Evolutionary conservation across 2,113 vertebrate species (phyloP), one percentile per base, ranked within the genome.

Genomic region (Proteles cristata): DNA sequence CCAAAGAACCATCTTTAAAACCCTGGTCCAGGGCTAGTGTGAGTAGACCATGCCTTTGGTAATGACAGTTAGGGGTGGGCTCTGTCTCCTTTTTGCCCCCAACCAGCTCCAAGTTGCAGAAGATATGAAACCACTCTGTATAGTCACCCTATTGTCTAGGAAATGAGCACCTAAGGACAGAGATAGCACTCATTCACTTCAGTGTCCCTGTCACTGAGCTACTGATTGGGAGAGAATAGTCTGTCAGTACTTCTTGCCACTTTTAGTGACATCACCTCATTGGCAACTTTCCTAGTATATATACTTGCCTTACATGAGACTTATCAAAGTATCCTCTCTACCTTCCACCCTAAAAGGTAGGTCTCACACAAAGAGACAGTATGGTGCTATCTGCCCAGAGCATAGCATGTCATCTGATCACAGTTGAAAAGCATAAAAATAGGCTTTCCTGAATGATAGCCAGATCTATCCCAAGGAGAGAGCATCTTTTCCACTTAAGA

Each of bases 171-270:
- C 11, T 14, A 45, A 31, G 11, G 61, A 65, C 15, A 23, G 4
- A 17, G 82, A 25, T 31, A 28, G 35, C 7, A 15, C 10, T 7
- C 26, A 1, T 26, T 55, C 35, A 3, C 58, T 43, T 26, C 5
- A 0, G 39, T 14, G 28, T 12, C 15, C 12, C 21, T 7, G 23
- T 16, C 12, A n/a, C 39, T 4, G 15, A 7, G 50, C 5, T 12
- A 11, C 31, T 26, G 61, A 26, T 11, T 14, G 86, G 25, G 53
- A 35, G 9, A 65, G 88, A 89, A 3, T 0, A 1, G 26, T 11
- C 23, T 80, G 33, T 68, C n/a, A 11, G 86, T 33, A 11, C n/a
- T 68, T 31, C 28, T 28, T 23, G 43, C 50, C n/a, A 21, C n/a
- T 73, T 81, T 61, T 74, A 28, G 5, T 31, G 12, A 3, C 5